Percentiles rank a stretch among this genome's conserved stretches.
Evolutionary conservation across 2,113 vertebrate species (phyloP).

Genomic region (Leptobrachium leishanense): DNA sequence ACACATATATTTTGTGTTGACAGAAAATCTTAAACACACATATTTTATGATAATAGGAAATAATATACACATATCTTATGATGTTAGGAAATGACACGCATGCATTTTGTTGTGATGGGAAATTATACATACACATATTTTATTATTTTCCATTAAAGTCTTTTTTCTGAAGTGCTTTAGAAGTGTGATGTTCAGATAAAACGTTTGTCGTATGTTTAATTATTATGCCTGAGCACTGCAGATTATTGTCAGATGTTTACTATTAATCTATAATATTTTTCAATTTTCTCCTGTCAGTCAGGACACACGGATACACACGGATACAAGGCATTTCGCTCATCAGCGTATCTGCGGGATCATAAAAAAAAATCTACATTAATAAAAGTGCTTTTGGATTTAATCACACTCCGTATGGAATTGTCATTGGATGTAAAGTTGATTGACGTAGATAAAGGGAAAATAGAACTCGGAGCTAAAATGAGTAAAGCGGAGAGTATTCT

Average conservation of each 20-base stretch:
- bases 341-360: neutral
- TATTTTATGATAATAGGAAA: too few species aligned
- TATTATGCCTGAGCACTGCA: slow-evolving; percentile 15
- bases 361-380: neutral
- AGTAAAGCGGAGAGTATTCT: slow-evolving; percentile 9
- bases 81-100: too few species aligned
- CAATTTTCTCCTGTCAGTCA: slow-evolving; percentile 34
- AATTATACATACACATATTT: neutral
- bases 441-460: slow-evolving; percentile 25
- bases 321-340: neutral
- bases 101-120: too few species aligned
- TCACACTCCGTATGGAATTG: slow-evolving; percentile 36
- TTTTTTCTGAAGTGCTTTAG: neutral
- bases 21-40: too few species aligned
- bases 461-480: neutral
- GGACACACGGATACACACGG: neutral
- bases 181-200: slow-evolving; percentile 30
- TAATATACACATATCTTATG: too few species aligned
- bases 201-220: slow-evolving; percentile 17
- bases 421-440: slow-evolving; percentile 30
- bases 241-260: slow-evolving; percentile 32
- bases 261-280: slow-evolving; percentile 35
- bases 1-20: too few species aligned
- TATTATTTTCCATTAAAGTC: neutral
- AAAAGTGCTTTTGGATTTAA: slow-evolving; percentile 25